Base-by-base conservation (phyloP, 2,113 vertebrate species). In the Eidolon helvum region DNA sequence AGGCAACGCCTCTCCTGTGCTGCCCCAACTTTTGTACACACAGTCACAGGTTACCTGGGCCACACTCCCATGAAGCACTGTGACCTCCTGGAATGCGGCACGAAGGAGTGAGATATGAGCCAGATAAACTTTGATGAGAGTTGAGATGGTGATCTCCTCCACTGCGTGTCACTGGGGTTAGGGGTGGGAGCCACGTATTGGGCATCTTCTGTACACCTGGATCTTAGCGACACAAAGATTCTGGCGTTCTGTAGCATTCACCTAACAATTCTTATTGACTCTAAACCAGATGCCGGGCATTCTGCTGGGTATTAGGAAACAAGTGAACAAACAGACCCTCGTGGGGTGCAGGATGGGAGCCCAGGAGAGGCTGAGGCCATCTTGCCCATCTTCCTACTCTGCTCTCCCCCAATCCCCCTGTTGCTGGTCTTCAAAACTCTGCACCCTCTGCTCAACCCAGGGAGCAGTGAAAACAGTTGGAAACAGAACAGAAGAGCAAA, bases 291-390 rank as follows among this genome's bases (percentile, higher is more conserved):
- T 45, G 40, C 43, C 7, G 2, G 43, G 63, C 10, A 1, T 5
- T 18, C 30, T 24, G 26, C 82, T n/a, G 21, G 87, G 68, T 33
- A 7, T 40, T 7, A 43, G 33, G 84, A 28, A 38, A 43, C 22
- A 38, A 30, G 12, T n/a, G 26, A 69, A 50, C 72, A 40, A 35
- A 11, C 10, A 45, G 65, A 11, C 57, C 30, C 4, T 83, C 6
- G 0, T 1, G 7, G 12, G 19, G 57, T 0, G 0, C 66, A 50
- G 26, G 55, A 33, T 2, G 1, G 48, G 57, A 12, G 2, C 12
- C n/a, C n/a, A 14, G 4, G 40, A 30, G 21, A 78, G 43, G 63
- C 1, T 0, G 0, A 12, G 0, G 15, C 40, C 10, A 0, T 6
- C 66, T 9, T 53, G 55, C 43, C 18, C 10, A 4, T 1, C 30